phyloP scores from a whole-genome alignment of 2,797 vertebrate genomes.

The Simalia tracyae region DNA sequence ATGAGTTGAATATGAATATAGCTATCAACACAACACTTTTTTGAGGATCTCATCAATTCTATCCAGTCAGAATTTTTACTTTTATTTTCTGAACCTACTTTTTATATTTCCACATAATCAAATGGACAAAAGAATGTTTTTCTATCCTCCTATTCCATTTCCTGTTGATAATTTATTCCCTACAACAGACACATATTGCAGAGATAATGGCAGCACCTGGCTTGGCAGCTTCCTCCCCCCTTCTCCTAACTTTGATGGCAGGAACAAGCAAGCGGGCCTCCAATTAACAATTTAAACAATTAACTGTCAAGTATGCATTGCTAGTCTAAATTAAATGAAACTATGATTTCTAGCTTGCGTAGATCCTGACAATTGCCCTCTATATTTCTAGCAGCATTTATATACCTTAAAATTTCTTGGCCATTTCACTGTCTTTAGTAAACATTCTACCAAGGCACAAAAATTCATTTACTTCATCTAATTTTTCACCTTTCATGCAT shows the following conservation, averaged over 20 bases:
- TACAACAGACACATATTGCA: no score
- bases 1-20: not conserved
- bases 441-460: not conserved
- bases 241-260: no score
- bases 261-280: no score
- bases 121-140: not conserved
- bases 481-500: not conserved
- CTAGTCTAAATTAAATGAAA: no score
- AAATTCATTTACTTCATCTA: not conserved
- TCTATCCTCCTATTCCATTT: not conserved
- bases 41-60: not conserved
- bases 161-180: no score
- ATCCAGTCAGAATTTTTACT: not conserved
- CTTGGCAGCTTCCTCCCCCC: no score
- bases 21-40: not conserved
- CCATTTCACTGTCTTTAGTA: not conserved
- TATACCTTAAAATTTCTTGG: not conserved
- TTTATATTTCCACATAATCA: not conserved
- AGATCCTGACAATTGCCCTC: no score
- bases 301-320: no score
- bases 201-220: no score
- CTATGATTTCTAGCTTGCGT: no score
- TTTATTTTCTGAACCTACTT: not conserved
- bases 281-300: no score
- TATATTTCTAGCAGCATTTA: not conserved